phyloP scores from a whole-genome alignment of 2,797 vertebrate genomes.

The Karalla daura region DNA sequence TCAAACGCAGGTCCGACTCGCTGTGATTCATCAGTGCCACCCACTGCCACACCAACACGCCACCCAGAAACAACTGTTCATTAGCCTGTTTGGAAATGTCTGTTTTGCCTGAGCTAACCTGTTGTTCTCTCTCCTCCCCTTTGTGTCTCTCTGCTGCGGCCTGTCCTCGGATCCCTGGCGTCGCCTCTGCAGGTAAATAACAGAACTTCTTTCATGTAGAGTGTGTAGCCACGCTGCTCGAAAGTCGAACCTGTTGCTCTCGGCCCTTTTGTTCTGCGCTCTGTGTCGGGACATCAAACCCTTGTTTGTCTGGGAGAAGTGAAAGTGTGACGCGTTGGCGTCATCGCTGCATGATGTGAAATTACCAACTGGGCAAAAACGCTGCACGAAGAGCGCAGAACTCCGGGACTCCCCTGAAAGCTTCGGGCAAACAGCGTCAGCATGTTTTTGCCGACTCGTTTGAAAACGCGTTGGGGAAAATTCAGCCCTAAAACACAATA shows the following conservation, averaged over 20 bases:
- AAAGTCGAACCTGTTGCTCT: background rate
- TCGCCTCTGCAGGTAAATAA: constrained; percentile 48
- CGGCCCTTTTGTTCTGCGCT: background rate
- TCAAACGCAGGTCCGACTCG: too few relatives aligned
- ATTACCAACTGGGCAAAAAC: background rate
- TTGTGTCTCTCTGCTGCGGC: background rate
- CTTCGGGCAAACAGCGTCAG: background rate
- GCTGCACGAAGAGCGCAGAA: background rate
- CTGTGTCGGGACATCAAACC: background rate
- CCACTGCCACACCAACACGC: too few relatives aligned
- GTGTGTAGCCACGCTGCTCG: too few relatives aligned
- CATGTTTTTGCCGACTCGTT: background rate
- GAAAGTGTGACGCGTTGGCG: background rate
- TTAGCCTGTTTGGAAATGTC: background rate
- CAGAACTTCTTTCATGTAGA: constrained; percentile 7
- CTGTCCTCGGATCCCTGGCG: background rate
- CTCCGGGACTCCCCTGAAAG: background rate
- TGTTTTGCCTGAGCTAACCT: background rate
- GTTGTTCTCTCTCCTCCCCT: background rate
- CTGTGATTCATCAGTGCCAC: too few relatives aligned
- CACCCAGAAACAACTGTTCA: too few relatives aligned
- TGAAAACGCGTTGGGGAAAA: background rate
- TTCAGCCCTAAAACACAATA: constrained; percentile 1
- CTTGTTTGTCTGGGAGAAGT: background rate
- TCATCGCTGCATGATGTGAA: too few relatives aligned